Evolutionary conservation across 2,888 invertebrate species (phyloP).

Genomic region (Trachelus iudaicus): DNA sequence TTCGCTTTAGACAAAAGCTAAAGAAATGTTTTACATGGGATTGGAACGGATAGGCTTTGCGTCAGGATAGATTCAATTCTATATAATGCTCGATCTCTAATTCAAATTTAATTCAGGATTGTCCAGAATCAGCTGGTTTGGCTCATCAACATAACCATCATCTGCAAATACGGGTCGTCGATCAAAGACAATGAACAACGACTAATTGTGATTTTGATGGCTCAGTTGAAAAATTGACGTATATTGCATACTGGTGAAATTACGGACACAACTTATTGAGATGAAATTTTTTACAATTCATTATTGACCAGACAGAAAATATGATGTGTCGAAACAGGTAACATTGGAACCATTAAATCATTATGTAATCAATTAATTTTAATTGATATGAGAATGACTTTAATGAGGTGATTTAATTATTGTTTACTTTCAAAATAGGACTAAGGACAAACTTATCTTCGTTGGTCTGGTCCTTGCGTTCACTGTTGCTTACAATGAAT

Average conservation of each 20-base stretch:
- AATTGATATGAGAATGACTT: background rate
- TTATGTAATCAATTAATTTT: background rate
- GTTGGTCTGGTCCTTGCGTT: conserved; percentile 39
- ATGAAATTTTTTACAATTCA: background rate
- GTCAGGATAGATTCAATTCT: no score
- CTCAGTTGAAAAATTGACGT: background rate
- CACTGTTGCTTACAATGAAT: conserved; percentile 69
- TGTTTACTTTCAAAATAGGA: conserved; percentile 29
- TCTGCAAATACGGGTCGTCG: background rate
- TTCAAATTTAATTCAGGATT: no score
- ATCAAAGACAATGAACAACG: background rate
- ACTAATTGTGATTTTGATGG: background rate
- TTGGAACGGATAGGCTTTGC: no score
- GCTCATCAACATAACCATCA: no score
- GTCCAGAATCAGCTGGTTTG: no score
- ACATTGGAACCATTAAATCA: background rate
- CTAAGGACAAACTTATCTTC: conserved; percentile 42
- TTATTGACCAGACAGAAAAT: background rate
- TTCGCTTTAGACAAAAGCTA: background rate
- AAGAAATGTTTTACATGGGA: no score
- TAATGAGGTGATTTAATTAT: background rate
- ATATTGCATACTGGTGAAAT: background rate
- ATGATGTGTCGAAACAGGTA: conserved; percentile 24
- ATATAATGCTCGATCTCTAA: no score
- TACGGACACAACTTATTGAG: background rate